Evolutionary conservation across 2,888 invertebrate genomes (phyloP).

Genomic region (Odontocerum albicorne): DNA sequence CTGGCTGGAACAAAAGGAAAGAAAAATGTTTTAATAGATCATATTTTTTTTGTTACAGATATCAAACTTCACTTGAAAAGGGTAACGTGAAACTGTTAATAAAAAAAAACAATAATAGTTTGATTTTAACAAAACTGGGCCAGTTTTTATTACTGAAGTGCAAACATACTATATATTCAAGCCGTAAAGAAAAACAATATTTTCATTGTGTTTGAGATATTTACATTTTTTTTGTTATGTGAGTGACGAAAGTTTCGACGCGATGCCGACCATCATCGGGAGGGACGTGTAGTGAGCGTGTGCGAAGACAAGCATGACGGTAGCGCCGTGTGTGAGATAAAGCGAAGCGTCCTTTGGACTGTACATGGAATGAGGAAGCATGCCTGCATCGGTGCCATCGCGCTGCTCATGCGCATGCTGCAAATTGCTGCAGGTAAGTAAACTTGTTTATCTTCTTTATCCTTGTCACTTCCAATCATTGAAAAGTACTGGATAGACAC

Average conservation of each 20-base stretch:
- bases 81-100: no score
- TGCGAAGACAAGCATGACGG: neutral
- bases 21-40: no score
- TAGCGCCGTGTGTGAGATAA: conserved; percentile 3
- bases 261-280: neutral
- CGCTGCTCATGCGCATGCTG: conserved; percentile 33
- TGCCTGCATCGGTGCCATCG: conserved; percentile 30
- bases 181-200: no score
- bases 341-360: conserved; percentile 10
- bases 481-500: neutral
- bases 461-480: neutral
- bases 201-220: no score
- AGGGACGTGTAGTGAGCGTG: neutral
- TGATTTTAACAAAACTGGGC: no score
- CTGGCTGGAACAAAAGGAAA: no score
- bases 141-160: no score
- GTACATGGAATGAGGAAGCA: conserved; percentile 35
- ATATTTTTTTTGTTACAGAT: no score
- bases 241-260: neutral
- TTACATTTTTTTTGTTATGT: no score
- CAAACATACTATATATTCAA: no score
- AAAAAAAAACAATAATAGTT: no score
- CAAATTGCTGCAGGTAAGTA: conserved; percentile 30
- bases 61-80: no score
- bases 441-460: neutral